Evolutionary conservation across 2,888 invertebrate species (phyloP), one percentile per base, ranked within the genome.

Genomic region (Phengaris arion): DNA sequence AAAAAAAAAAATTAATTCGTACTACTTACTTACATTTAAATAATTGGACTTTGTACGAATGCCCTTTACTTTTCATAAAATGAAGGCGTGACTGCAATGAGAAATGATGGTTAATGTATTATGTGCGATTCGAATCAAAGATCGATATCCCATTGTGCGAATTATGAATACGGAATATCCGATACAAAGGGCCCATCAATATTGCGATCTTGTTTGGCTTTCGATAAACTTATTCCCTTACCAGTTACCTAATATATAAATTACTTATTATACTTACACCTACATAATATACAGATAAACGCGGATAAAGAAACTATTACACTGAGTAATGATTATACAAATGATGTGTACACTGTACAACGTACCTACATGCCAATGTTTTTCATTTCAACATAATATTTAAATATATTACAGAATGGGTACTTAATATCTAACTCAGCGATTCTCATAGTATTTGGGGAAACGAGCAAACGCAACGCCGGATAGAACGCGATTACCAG

Each of bases 81-180:
- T 78, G 74, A 75, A 77, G 80, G 80, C 80, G 80, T 81, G 77
- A 81, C 79, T 77, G 73, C 78, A 78, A 79, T 79, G 79, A 79
- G 79, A 79, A 79, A 81, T 82, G 81, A 81, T 83, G 80, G 81
- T 82, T 82, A 80, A 80, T 80, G 78, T 77, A 82, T 82, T 80
- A 79, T 80, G 78, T 77, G 74, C 77, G 80, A 83, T 80, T 80
- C 77, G 79, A 80, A 79, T 82, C 79, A 76, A 76, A 79, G 80
- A 80, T 81, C 80, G 77, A 78, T 82, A 81, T 82, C 79, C 74
- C 76, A 80, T 80, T 82, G 80, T 83, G 80, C 77, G 79, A 81
- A 79, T 79, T 79, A 82, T 79, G 80, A 80, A 80, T 81, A 79
- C 64, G 64, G 64, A 64, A 59, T 59, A 59, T 35, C 2, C 64